Percentiles rank a stretch among this genome's conserved stretches.
phyloP scores from a whole-genome alignment of 1,140 invertebrate genomes.

The Branchinecta lynchi region DNA sequence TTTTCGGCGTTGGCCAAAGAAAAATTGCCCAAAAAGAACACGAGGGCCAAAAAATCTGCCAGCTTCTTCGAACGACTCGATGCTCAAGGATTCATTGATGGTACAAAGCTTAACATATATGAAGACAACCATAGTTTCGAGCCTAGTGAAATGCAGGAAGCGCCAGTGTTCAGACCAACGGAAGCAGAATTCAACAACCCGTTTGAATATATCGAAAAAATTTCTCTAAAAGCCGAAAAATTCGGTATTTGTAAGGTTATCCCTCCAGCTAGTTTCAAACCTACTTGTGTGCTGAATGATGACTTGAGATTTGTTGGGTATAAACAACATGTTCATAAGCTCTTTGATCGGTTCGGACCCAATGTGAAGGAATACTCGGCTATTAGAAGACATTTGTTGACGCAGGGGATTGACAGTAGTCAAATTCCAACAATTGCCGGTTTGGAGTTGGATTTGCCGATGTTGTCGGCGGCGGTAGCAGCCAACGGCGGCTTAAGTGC shows the following conservation, averaged over 20 bases:
- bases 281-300: conserved; percentile 68
- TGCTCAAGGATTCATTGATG: not conserved
- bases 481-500: conserved; percentile 68
- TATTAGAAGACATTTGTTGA: conserved; percentile 64
- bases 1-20: too few species aligned
- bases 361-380: conserved; percentile 70
- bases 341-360: conserved; percentile 75
- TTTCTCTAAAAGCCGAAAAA: conserved; percentile 55
- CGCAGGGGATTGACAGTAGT: conserved; percentile 55
- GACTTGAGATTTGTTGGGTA: conserved; percentile 75
- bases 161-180: conserved; percentile 62
- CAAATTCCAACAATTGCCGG: conserved; percentile 68
- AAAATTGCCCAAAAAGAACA: too few species aligned
- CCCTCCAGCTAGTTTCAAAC: conserved; percentile 70
- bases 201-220: conserved; percentile 70
- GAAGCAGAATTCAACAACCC: conserved; percentile 80
- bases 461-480: conserved; percentile 70
- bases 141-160: conserved; percentile 45
- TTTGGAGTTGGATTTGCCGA: conserved; percentile 73
- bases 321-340: conserved; percentile 79
- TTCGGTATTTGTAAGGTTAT: conserved; percentile 79
- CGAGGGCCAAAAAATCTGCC: too few species aligned
- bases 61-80: not conserved
- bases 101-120: not conserved
- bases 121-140: not conserved